These are phyloP conservation scores for Mastigias papua DNA, from an alignment of 30 jellyfish, hydroid and myxozoan genomes.

Conservation along the genomic window DNA sequence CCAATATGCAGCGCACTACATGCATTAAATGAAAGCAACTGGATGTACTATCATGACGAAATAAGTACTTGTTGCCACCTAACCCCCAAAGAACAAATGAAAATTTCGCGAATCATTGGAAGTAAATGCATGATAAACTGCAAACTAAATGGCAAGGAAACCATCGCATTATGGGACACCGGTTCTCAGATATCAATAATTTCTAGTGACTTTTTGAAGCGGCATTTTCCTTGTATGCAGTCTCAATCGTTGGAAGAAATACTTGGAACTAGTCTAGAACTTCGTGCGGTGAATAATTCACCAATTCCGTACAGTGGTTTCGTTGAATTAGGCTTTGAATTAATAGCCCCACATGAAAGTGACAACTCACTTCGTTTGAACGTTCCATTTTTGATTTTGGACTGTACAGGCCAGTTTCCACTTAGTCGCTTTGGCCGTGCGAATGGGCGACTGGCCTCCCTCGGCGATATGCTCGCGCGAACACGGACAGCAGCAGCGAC, in stretches of 20 bases:
- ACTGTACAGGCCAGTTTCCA: no score
- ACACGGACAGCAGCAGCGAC: no score
- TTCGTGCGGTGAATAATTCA: not conserved
- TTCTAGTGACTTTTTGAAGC: constrained; percentile 2
- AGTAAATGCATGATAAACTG: not conserved
- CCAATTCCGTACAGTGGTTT: constrained; percentile 15
- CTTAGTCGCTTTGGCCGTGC: no score
- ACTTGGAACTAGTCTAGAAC: not conserved
- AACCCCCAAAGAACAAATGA: not conserved
- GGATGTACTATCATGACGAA: not conserved
- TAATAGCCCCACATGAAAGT: constrained; percentile 20
- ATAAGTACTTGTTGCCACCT: not conserved
- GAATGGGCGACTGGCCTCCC: no score
- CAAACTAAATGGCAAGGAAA: not conserved
- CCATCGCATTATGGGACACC: not conserved
- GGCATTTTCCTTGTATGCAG: not conserved
- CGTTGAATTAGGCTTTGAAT: constrained; percentile 36
- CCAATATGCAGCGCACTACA: not conserved
- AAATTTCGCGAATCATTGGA: not conserved
- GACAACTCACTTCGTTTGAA: not conserved
- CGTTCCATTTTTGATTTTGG: constrained; percentile 67
- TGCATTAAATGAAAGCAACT: not conserved
- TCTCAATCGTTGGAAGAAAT: not conserved
- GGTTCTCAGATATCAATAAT: not conserved
- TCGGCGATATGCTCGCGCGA: no score